These are phyloP conservation scores for Sander vitreus DNA, from an alignment of 2,113 vertebrate genomes.

Conservation along the genomic window DNA sequence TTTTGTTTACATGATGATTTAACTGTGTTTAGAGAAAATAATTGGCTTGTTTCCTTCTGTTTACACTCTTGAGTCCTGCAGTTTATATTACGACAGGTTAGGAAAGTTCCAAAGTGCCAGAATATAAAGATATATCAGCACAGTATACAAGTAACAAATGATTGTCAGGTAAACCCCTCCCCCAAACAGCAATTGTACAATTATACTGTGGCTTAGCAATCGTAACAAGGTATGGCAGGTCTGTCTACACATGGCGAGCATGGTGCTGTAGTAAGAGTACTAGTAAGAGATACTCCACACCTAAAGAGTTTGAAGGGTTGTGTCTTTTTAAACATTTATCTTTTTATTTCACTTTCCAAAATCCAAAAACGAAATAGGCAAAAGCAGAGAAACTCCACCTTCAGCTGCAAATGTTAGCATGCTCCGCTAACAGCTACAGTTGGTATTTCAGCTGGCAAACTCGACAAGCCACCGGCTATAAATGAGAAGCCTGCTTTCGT, in stretches of 20 bases:
- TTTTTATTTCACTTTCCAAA: neutral
- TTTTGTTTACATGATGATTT: conserved; percentile 28
- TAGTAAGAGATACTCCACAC: neutral
- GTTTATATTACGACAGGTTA: neutral
- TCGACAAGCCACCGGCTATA: neutral
- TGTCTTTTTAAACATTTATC: neutral
- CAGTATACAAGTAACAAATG: no score
- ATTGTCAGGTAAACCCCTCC: neutral
- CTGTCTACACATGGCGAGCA: neutral
- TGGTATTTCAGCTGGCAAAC: neutral
- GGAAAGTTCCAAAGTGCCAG: neutral
- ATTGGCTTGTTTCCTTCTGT: neutral
- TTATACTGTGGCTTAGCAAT: neutral
- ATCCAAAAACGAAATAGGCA: neutral
- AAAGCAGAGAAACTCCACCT: neutral
- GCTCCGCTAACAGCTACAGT: neutral
- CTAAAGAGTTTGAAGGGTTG: neutral
- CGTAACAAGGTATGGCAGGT: neutral
- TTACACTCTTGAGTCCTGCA: neutral
- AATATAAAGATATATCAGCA: neutral
- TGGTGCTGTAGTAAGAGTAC: neutral
- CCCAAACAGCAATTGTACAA: neutral
- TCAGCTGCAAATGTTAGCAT: neutral
- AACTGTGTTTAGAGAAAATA: conserved; percentile 8
- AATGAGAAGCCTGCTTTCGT: neutral